Conservation (phyloP, 92 coral and sea anemone species). For the Micromussa lordhowensis region DNA sequence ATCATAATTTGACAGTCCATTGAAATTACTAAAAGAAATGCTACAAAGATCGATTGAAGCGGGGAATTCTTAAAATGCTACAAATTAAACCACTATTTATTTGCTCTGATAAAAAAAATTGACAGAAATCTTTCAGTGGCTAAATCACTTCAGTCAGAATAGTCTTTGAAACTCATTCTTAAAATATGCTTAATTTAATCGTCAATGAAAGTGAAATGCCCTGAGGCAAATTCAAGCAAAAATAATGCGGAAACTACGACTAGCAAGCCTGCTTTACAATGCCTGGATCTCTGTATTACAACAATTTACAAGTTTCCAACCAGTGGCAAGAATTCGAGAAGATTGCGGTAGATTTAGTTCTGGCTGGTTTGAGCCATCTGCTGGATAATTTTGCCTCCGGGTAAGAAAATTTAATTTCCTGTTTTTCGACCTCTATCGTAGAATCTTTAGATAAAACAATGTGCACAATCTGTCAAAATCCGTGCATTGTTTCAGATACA, state of each 20-base stretch:
- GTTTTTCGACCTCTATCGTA: conserved; percentile 15
- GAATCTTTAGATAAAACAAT: conserved; percentile 9
- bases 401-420: conserved; percentile 44
- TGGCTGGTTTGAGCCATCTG: conserved; percentile 21
- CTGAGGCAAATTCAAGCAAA: not conserved
- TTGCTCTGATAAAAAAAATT: not conserved
- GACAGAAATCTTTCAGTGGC: not conserved
- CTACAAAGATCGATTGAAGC: not conserved
- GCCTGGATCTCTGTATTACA: not conserved
- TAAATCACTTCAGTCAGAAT: not conserved
- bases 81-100: not conserved
- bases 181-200: not conserved
- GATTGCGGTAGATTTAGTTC: conserved; percentile 13
- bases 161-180: not conserved
- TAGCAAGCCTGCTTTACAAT: not conserved
- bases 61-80: not conserved
- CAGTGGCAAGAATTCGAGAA: not conserved
- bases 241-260: not conserved
- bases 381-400: conserved; percentile 18
- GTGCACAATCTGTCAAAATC: conserved; percentile 2
- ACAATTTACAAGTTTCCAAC: not conserved
- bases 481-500: not conserved
- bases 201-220: not conserved
- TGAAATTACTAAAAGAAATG: not conserved
- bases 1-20: not conserved